phyloP scores from a whole-genome alignment of 2,797 vertebrate species.

The Gymnocypris eckloni region DNA sequence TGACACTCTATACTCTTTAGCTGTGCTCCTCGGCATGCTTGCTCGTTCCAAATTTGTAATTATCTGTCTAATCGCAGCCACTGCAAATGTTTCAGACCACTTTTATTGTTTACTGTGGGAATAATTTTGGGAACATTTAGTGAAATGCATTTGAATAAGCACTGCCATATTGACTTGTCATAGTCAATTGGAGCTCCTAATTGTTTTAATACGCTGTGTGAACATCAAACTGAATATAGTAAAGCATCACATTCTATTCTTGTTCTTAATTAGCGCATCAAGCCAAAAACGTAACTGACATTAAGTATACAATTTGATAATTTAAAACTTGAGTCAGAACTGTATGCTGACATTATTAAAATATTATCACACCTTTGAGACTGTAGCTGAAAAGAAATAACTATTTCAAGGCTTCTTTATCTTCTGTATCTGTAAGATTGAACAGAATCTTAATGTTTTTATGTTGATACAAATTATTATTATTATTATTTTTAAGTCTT shows the following conservation, averaged over 20 bases:
- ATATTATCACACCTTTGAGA: background rate
- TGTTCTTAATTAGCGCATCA: background rate
- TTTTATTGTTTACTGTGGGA: constrained; percentile 9
- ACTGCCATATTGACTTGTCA: constrained; percentile 35
- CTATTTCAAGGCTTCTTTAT: background rate
- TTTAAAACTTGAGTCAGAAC: background rate
- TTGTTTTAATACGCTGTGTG: constrained; percentile 28
- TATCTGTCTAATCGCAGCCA: constrained; percentile 33
- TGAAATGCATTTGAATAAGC: constrained; percentile 1
- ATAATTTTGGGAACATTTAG: background rate
- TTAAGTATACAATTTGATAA: background rate
- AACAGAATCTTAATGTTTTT: background rate
- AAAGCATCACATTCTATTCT: constrained; percentile 4
- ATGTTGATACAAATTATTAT: no score
- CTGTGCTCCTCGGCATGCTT: constrained; percentile 10
- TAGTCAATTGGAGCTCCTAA: constrained; percentile 25
- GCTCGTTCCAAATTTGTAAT: constrained; percentile 42
- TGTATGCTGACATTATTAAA: background rate
- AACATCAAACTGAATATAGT: background rate
- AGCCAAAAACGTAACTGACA: background rate
- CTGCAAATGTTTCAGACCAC: constrained; percentile 16
- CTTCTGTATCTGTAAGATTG: background rate
- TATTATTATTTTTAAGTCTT: no score
- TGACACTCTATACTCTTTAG: constrained; percentile 48
- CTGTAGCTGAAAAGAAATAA: background rate